Evolutionary conservation across 2,888 invertebrate species (phyloP).

Genomic region (Plutella xylostella): DNA sequence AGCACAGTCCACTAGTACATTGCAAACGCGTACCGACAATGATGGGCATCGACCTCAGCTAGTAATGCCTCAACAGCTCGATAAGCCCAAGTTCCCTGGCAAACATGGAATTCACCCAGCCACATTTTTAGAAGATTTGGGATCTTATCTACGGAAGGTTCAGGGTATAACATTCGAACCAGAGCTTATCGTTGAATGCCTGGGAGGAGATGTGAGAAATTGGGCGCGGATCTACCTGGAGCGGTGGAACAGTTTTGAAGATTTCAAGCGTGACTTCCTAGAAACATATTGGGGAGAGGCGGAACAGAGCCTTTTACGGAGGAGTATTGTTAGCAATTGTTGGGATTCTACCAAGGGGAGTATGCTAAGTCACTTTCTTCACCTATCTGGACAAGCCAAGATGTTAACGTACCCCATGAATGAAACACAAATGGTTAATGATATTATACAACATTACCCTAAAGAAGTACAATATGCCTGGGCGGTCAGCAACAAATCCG

Average conservation of each 20-base stretch:
- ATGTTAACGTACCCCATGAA: background rate
- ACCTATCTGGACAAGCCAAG: background rate
- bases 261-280: constrained; percentile 1
- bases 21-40: too few relatives aligned
- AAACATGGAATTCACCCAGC: too few relatives aligned
- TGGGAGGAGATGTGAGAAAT: constrained; percentile 1
- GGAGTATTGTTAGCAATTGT: background rate
- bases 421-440: background rate
- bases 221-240: constrained; percentile 1
- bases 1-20: too few relatives aligned
- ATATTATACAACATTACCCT: constrained; percentile 5
- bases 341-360: background rate
- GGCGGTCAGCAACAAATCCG: background rate
- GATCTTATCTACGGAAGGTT: background rate
- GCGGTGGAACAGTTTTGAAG: background rate
- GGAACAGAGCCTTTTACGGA: background rate
- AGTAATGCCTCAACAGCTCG: too few relatives aligned
- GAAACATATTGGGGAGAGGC: constrained; percentile 3
- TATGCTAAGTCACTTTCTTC: background rate
- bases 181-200: background rate
- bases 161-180: background rate
- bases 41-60: too few relatives aligned
- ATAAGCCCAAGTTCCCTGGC: too few relatives aligned
- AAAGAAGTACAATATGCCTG: background rate
- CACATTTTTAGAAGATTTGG: background rate